Percentiles rank a stretch among this genome's conserved stretches.
phyloP scores from a whole-genome alignment of 1,140 invertebrate genomes.

The Chironomus striatipennis region DNA sequence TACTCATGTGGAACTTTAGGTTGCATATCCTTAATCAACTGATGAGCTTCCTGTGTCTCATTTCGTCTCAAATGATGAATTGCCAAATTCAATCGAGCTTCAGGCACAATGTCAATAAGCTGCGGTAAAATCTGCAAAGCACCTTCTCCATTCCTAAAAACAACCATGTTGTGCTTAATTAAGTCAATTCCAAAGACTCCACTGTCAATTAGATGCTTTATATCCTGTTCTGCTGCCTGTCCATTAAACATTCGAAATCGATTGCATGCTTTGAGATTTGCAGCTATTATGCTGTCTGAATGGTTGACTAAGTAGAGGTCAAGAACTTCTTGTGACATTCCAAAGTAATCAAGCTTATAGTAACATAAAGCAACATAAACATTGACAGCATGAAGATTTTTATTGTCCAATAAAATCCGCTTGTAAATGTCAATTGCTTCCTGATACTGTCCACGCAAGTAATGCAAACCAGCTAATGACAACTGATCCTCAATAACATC shows the following conservation, averaged over 20 bases:
- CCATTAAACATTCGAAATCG: slow-evolving; percentile 82
- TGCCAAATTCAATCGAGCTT: slow-evolving; percentile 92
- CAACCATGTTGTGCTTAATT: slow-evolving; percentile 91
- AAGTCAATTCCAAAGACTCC: slow-evolving; percentile 88
- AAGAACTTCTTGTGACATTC: slow-evolving; percentile 88
- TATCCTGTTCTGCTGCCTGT: slow-evolving; percentile 79
- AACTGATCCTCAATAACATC: slow-evolving; percentile 92
- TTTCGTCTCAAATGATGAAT: slow-evolving; percentile 91
- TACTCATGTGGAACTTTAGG: slow-evolving; percentile 92
- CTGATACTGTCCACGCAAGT: slow-evolving; percentile 90
- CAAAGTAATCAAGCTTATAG: slow-evolving; percentile 92
- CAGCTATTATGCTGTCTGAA: slow-evolving; percentile 88
- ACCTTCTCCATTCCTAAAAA: slow-evolving; percentile 90
- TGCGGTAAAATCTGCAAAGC: slow-evolving; percentile 84
- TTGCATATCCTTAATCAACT: slow-evolving; percentile 85
- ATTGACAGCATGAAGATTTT: slow-evolving; percentile 89
- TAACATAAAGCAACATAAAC: slow-evolving; percentile 97
- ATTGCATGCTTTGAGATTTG: slow-evolving; percentile 82
- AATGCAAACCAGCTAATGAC: slow-evolving; percentile 93
- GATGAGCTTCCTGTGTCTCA: slow-evolving; percentile 82
- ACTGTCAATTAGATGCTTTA: slow-evolving; percentile 70
- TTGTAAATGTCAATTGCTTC: slow-evolving; percentile 99
- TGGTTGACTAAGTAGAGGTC: slow-evolving; percentile 87
- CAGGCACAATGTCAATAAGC: slow-evolving; percentile 90
- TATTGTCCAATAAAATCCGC: slow-evolving; percentile 82